Evolutionary conservation across 2,113 vertebrate species (phyloP), one percentile per base, ranked within the genome.

Genomic region (Podocnemis expansa): DNA sequence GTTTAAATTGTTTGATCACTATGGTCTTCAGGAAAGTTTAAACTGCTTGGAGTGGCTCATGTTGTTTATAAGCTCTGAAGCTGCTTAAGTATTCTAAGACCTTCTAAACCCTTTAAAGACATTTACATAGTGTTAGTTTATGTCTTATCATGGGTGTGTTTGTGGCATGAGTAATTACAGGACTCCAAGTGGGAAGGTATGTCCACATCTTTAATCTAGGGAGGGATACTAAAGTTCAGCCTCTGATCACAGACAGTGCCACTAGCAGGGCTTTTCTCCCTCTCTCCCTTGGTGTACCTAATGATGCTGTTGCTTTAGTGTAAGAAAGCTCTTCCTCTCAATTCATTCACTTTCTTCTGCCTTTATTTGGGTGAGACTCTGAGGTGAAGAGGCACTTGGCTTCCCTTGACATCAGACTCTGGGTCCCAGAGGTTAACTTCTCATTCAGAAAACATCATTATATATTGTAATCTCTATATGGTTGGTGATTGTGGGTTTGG

Each of bases 201-300:
- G 78, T 38, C 29, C 25, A 78, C 80, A 75, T 31, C 27, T 90
- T 90, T 41, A 31, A 55, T 78, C 60, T 6, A 19, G 16, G 73
- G 56, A 22, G 7, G 10, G 10, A 78, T 38, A 16, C 63, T 38
- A 22, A 10, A n/a, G 16, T 27, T 79, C 7, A 24, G 12, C 34
- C 27, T 13, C 58, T 85, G 31, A 8, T 10, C 54, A 8, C 73
- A 38, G 60, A 31, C 51, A 34, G 24, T 29, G 19, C n/a, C 63
- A n/a, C 67, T 51, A 3, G 4, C 41, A 16, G 3, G 0, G 4
- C 63, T 43, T 5, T 75, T 2, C 27, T 79, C 25, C 19, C 5
- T 49, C 22, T 84, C 55, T 17, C 52, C 10, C 4, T 82, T 54
- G 22, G 45, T 82, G 84, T 70, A 5, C 3, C 17, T 79, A n/a